These are phyloP conservation scores for Catostomus latipinnis DNA, from an alignment of 2,797 vertebrate species.

Conservation along the genomic window DNA sequence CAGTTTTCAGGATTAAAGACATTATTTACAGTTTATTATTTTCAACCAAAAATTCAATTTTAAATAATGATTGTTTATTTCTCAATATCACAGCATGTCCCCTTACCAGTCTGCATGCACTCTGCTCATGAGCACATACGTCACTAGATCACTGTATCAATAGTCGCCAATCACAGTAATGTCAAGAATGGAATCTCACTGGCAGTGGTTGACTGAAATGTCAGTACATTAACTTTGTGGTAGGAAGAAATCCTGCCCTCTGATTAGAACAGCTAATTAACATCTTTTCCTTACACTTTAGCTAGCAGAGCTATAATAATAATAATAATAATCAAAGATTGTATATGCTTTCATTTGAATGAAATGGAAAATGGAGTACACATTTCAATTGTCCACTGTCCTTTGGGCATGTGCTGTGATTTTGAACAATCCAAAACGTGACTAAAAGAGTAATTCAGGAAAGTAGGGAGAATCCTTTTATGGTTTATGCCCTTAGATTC, in stretches of 20 bases:
- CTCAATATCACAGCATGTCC: background rate
- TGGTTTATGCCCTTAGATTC: background rate
- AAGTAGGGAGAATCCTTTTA: background rate
- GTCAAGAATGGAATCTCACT: background rate
- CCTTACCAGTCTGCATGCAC: background rate
- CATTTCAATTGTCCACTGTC: too few relatives aligned
- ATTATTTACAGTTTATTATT: background rate
- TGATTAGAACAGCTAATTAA: background rate
- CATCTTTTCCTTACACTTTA: background rate
- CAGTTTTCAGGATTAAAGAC: background rate
- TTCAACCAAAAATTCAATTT: background rate
- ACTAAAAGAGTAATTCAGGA: background rate
- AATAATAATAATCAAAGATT: background rate
- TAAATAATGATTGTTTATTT: background rate
- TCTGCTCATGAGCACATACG: background rate
- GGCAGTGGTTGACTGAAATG: background rate
- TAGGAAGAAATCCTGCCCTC: background rate
- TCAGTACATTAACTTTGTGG: background rate
- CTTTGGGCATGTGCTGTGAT: background rate
- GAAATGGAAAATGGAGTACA: background rate
- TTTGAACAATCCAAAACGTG: background rate
- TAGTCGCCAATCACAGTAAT: background rate
- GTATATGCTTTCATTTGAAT: background rate
- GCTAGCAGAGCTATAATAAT: background rate
- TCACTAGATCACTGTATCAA: background rate